phyloP scores from a whole-genome alignment of 2,113 vertebrate species.

The human region GRCh38 chr5:168015501-168016000 shows the following conservation, averaged over 20 bases:
- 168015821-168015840: neutral
- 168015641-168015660: neutral
- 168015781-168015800: neutral
- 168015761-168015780: neutral
- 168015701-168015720: neutral
- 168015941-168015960: neutral
- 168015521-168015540: neutral
- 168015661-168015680: neutral
- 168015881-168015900: neutral
- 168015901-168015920: neutral
- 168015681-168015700: neutral
- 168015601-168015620: neutral
- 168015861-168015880: neutral
- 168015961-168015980: neutral
- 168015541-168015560: neutral
- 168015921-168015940: neutral
- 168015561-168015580: neutral
- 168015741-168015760: neutral
- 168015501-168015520: slow-evolving; percentile 58
- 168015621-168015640: neutral
- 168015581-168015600: neutral
- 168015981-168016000: neutral
- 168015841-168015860: neutral
- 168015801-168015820: neutral
- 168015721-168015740: neutral